Evolutionary conservation across 2,888 invertebrate species (phyloP).

Genomic region (Petrophora chlorosata): DNA sequence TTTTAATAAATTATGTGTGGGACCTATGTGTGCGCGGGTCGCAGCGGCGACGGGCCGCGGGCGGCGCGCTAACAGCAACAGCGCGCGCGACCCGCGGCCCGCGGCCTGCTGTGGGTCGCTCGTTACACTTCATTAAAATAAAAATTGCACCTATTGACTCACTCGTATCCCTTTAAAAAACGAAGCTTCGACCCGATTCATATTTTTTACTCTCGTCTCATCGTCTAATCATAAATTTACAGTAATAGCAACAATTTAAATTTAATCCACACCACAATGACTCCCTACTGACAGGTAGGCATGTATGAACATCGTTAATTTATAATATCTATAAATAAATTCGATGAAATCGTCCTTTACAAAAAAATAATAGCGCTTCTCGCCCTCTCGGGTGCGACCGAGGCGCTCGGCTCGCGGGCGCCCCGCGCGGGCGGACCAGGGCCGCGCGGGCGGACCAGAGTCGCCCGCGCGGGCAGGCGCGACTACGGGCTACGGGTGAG

Average conservation of each 20-base stretch:
- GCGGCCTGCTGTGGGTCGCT: conserved; percentile 33
- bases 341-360: conserved; percentile 82
- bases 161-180: conserved; percentile 75
- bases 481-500: conserved; percentile 16
- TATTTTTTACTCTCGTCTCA: conserved; percentile 73
- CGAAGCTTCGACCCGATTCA: conserved; percentile 78
- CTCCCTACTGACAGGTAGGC: conserved; percentile 71
- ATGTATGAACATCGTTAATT: conserved; percentile 74
- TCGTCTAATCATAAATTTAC: conserved; percentile 76
- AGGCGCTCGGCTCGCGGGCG: no score
- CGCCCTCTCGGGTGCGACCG: conserved; percentile 33
- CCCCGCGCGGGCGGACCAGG: conserved; percentile 31
- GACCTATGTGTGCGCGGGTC: conserved; percentile 48
- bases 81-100: conserved; percentile 26
- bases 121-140: conserved; percentile 74
- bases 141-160: conserved; percentile 82
- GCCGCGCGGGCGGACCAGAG: conserved; percentile 36
- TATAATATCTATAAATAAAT: conserved; percentile 83
- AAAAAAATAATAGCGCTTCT: conserved; percentile 51
- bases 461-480: conserved; percentile 25
- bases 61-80: conserved; percentile 24
- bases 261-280: conserved; percentile 77
- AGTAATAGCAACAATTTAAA: conserved; percentile 80
- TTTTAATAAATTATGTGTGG: conserved; percentile 71
- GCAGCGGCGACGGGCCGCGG: conserved; percentile 15